These are phyloP conservation scores for Sepioteuthis lessoniana DNA, from an alignment of 2,888 invertebrate genomes.

Conservation along the genomic window DNA sequence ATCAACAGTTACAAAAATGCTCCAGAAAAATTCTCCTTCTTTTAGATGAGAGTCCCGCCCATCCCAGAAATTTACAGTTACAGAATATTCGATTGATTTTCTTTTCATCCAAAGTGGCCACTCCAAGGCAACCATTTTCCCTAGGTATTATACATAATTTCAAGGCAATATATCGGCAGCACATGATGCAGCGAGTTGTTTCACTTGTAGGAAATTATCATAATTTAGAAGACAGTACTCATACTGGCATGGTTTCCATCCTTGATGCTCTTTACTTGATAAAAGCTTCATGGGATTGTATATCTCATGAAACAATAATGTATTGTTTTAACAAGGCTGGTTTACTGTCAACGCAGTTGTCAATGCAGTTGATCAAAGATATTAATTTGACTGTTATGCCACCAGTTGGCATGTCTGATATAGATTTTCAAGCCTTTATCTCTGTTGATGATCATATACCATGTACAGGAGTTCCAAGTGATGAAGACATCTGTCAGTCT, in stretches of 20 bases:
- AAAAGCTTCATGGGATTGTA: neutral
- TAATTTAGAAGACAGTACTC: neutral
- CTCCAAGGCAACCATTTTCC: neutral
- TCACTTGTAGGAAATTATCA: neutral
- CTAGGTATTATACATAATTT: neutral
- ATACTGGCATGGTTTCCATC: neutral
- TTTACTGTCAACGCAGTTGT: neutral
- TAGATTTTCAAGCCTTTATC: neutral
- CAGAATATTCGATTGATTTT: neutral
- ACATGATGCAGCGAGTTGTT: neutral
- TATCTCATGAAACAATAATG: neutral
- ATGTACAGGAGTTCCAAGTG: neutral
- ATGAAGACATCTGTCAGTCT: neutral
- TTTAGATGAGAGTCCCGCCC: neutral
- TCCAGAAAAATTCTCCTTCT: slow-evolving; percentile 38
- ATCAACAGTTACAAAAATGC: neutral
- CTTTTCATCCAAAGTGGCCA: neutral
- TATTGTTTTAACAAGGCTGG: neutral
- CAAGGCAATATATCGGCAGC: slow-evolving; percentile 23
- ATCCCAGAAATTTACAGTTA: neutral
- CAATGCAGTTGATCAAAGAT: neutral
- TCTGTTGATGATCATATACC: neutral
- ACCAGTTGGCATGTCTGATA: neutral
- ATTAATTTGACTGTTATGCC: neutral
- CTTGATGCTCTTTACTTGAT: slow-evolving; percentile 8